These are phyloP conservation scores for Ptychadena robeensis DNA, from an alignment of 2,797 vertebrate species.

Conservation along the genomic window DNA sequence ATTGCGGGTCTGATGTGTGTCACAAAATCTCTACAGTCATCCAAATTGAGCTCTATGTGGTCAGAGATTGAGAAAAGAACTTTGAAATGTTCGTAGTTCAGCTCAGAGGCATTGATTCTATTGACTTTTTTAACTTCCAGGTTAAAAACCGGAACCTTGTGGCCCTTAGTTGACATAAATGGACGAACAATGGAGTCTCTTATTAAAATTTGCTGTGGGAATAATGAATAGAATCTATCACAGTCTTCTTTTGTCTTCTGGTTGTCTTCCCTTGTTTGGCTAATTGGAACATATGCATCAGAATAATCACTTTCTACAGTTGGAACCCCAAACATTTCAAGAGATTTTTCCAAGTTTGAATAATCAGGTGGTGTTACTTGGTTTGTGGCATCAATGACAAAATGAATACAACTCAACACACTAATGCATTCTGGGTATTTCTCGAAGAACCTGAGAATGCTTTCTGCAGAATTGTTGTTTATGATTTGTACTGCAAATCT, in stretches of 20 bases:
- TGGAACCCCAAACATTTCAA: constrained; percentile 8
- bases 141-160: constrained; percentile 38
- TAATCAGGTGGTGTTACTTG: neutral
- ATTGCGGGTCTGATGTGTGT: constrained; percentile 59
- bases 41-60: constrained; percentile 54
- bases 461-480: neutral
- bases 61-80: constrained; percentile 62
- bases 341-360: neutral
- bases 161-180: neutral
- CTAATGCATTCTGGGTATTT: constrained; percentile 48
- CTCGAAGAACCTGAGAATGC: constrained; percentile 7
- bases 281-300: neutral
- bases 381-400: neutral
- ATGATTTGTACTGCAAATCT: neutral
- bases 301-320: constrained; percentile 32
- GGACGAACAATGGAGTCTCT: constrained; percentile 9
- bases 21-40: constrained; percentile 22
- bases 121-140: neutral
- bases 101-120: constrained; percentile 4
- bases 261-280: constrained; percentile 6
- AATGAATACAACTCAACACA: constrained; percentile 30
- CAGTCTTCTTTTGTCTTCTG: neutral
- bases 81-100: constrained; percentile 29
- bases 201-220: constrained; percentile 14
- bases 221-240: neutral